Evolutionary conservation across 2,888 invertebrate species (phyloP).

Genomic region (Eustalomyia histrio): DNA sequence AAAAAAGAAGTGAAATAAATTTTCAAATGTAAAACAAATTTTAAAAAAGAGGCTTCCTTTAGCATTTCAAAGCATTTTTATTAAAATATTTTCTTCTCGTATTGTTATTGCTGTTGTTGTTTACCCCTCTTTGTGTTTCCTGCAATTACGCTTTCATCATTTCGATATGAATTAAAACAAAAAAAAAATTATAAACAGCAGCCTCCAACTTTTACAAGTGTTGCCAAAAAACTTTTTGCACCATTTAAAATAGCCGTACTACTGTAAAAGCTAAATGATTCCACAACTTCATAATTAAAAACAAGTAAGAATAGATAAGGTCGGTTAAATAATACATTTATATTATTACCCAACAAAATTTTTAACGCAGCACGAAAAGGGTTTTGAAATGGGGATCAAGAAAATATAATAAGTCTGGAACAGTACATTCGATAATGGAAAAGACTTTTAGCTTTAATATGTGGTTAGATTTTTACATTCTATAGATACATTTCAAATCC

Average conservation of each 20-base stretch:
- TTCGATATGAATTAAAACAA: background rate
- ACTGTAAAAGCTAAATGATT: too few relatives aligned
- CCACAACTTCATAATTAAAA: too few relatives aligned
- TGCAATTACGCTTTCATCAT: constrained; percentile 29
- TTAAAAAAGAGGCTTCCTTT: constrained; percentile 46
- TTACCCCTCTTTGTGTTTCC: constrained; percentile 21
- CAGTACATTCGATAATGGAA: too few relatives aligned
- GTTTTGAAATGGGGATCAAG: too few relatives aligned
- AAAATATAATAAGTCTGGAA: too few relatives aligned
- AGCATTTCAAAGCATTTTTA: constrained; percentile 45
- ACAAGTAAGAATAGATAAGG: too few relatives aligned
- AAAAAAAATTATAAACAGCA: constrained; percentile 23
- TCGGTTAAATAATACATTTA: too few relatives aligned
- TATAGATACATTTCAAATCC: too few relatives aligned
- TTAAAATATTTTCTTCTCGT: constrained; percentile 17
- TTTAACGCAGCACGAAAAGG: too few relatives aligned
- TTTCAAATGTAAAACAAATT: constrained; percentile 7
- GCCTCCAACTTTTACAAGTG: constrained; percentile 7
- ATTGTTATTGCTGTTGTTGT: constrained; percentile 16
- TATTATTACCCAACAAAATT: too few relatives aligned
- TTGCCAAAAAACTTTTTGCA: background rate
- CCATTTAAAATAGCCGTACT: background rate
- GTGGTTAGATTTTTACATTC: too few relatives aligned
- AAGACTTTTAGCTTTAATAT: too few relatives aligned
- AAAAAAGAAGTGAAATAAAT: constrained; percentile 15